Evolutionary conservation across 1,140 invertebrate genomes (phyloP), one percentile per base, ranked within the genome.

Genomic region (Nomia melanderi): DNA sequence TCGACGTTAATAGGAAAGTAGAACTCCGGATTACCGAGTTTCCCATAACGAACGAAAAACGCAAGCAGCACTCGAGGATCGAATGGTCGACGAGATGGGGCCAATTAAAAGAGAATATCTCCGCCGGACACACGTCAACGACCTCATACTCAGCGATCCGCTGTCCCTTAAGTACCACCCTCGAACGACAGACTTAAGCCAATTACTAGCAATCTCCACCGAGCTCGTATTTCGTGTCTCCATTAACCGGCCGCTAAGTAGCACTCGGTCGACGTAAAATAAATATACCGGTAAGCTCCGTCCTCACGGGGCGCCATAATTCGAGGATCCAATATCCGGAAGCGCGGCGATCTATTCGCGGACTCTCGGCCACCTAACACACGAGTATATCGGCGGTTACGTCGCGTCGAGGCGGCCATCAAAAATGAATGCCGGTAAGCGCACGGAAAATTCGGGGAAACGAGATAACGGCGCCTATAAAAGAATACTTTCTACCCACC

Each of bases 171-270:
- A 76, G 73, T 69, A 69, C 53, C 31, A 59, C 29, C 31, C n/a
- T 44, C 33, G 12, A 44, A 74, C 33, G 72, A 33, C 63, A 17
- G 31, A 67, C 54, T 76, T 76, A 50, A 39, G 44, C 73, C 70
- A 82, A 82, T 82, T 82, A 82, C 74, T 20, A 73, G 33, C 41
- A 63, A 82, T 78, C 50, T 63, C 23, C 63, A 23, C 36, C 29
- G 27, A 54, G 41, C 64, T 67, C 39, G 63, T 63, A 67, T 54
- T 56, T 76, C 41, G 29, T 47, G 54, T 5, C 54, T 73, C 67
- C 67, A 77, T 81, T 82, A 82, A 82, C 31, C 50, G 39, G 27
- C 56, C 74, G 63, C 63, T 70, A 63, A 54, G 67, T 44, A 39
- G 73, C 5, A 71, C 39, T 53, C 41, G 47, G 12, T 11, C 59